Base-by-base conservation (phyloP, 2,113 vertebrate species). In the Oncorhynchus gorbuscha region DNA sequence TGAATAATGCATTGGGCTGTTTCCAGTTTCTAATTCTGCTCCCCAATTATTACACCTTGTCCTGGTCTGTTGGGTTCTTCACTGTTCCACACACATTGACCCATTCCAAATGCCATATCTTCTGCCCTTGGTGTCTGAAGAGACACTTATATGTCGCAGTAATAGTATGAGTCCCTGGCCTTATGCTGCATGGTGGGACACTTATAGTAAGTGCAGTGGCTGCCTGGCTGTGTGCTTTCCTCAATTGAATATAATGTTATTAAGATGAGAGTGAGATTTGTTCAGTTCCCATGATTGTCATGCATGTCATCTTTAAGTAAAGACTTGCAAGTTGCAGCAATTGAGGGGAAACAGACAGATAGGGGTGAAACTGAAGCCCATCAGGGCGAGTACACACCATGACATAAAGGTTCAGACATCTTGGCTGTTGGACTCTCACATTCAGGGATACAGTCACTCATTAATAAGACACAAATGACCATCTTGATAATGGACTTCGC, bases 1-100 rank as follows among this genome's bases (percentile, higher is more conserved):
- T 88, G 82, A 87, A 87, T 86, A 85, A 88, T 83, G 75, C 73
- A 88, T 76, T 26, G 58, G 7, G 1, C 59, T 55, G 30, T 80
- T 79, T 81, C 70, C 72, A 79, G 73, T 69, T 84, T 77, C 79
- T 75, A 73, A 84, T 70, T 48, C 73, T 71, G 76, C 76, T 83
- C 69, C 83, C 77, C 80, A 75, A 80, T 86, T 78, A 85, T 82
- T 76, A 72, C 69, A 76, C 26, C 68, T 55, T 69, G 73, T 75
- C 80, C 76, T 68, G 72, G 32, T 82, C 82, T 48, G 73, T 62
- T 26, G 20, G 3, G 39, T 79, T 86, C 7, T 77, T 78, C 66
- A 51, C 76, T 83, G 73, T 69, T 71, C 59, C 64, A 22, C 35
- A 20, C 68, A 83, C 30, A 71, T 83, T 84, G 74, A 62, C 1